Base-by-base conservation (phyloP, 2,888 invertebrate species). In the Drosophila peninsularis region DNA sequence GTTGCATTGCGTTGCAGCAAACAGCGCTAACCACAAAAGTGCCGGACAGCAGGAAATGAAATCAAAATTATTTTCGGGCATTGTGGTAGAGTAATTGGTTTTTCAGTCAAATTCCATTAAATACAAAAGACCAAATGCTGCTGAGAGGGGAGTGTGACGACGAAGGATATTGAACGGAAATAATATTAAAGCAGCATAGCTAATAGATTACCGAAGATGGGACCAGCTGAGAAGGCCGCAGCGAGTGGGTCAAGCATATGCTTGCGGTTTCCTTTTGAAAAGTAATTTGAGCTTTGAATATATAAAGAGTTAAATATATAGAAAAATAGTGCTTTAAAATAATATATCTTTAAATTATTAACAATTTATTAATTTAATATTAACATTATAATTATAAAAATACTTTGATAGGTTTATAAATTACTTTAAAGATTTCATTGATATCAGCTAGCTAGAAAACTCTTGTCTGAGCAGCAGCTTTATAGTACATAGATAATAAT, bases 1-100 rank as follows among this genome's bases (percentile, higher is more conserved):
- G 69, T 66, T 66, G 83, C 77, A 69, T 72, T 80, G 86, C 27
- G 69, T 68, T 68, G 68, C 74, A 76, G 32, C 50, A 52, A 36
- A 24, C 56, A 14, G 61, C 56, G 42, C 45, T 76, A 76, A 82
- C 82, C 82, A 88, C 82, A 82, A 86, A 82, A 76, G 79, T 71
- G 81, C 60, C 56, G 70, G 45, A 65, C 52, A 56, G 65, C 75
- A 76, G 85, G 82, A 66, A 75, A 82, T 64, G 71, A 82, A 82
- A 88, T 82, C 82, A 75, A 82, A 82, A 86, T 88, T 80, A 82
- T 82, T 88, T 82, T 86, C 66, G 78, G 74, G 52, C 69, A 83
- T 82, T 82, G 82, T 86, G 82, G 89, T 80, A 62, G 70, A 77
- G 75, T 88, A 88, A 82, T 82, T 88, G 89, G 75, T 86, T 82